Base-by-base conservation (phyloP, 1,140 invertebrate species). In the Zaprionus capensis region DNA sequence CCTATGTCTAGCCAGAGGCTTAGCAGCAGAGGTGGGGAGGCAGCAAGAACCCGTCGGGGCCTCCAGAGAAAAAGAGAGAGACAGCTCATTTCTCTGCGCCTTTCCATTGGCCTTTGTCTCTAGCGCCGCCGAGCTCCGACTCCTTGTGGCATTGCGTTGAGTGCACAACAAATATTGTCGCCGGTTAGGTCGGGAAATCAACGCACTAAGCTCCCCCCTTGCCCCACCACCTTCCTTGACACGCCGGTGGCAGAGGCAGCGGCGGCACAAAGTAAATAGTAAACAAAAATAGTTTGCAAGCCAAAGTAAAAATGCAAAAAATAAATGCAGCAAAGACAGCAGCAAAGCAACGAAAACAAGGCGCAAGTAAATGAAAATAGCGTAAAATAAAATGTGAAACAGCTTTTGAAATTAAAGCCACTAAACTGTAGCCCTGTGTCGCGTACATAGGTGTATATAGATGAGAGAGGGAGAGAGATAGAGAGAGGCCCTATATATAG, bases 121-220 rank as follows among this genome's bases (percentile, higher is more conserved):
- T 67, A 51, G 58, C 62, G n/a, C 49, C 46, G 41, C 9, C 31
- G 31, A 34, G 20, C 24, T 26, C 24, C 72, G 31, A 14, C 64
- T 59, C 49, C 56, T 71, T 34, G 65, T 69, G 76, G 74, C 71
- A 73, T 67, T 74, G 57, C 78, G 81, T 78, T 76, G 85, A 88
- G 85, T 85, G 85, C 85, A 82, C 85, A 90, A 90, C 85, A 90
- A 90, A 90, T 90, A 90, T 90, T 90, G 85, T 90, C 85, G 85
- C 85, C 85, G 81, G 81, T 82, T 90, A 90, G 85, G 85, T 90
- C 85, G 85, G 85, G 79, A 90, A 82, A 90, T 78, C 84, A 88
- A 87, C 84, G 84, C 81, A 90, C 81, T 84, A 81, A 84, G 78
- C 61, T 20, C n/a, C 14, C 5, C 20, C 28, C 11, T 5, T n/a